Evolutionary conservation across 2,113 vertebrate genomes (phyloP).

Genomic region (Murina feae): DNA sequence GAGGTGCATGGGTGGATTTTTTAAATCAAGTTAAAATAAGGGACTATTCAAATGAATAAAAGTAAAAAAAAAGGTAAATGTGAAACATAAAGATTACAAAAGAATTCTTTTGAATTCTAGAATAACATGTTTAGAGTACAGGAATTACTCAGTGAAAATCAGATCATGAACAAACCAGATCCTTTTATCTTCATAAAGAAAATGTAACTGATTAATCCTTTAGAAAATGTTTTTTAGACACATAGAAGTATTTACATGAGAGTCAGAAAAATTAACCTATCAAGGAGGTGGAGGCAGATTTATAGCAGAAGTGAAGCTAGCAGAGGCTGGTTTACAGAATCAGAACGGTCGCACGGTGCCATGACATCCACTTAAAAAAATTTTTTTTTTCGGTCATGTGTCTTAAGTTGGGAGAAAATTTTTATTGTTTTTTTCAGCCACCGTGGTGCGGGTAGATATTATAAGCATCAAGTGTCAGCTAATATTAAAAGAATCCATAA

Average conservation of each 20-base stretch:
- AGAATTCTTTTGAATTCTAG: neutral
- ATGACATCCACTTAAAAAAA: neutral
- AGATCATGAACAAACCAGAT: neutral
- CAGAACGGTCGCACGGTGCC: neutral
- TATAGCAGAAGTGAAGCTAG: neutral
- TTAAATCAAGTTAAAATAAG: constrained; percentile 6
- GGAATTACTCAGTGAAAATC: neutral
- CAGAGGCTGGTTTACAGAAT: neutral
- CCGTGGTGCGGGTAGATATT: neutral
- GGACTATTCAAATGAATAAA: neutral
- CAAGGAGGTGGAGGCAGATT: neutral
- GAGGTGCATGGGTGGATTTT: neutral
- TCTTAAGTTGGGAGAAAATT: neutral
- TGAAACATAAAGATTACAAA: neutral
- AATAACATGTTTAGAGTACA: neutral
- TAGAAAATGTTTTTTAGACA: neutral
- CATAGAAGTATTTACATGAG: neutral
- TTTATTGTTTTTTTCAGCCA: neutral
- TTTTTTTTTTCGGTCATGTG: neutral
- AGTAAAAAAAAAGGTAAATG: neutral
- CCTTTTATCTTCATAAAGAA: neutral
- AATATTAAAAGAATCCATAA: neutral
- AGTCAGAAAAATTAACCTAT: neutral
- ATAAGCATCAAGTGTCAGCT: neutral
- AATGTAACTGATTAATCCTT: neutral